Evolutionary conservation across 2,888 invertebrate genomes (phyloP).

Genomic region (Luffia ferchaultella): DNA sequence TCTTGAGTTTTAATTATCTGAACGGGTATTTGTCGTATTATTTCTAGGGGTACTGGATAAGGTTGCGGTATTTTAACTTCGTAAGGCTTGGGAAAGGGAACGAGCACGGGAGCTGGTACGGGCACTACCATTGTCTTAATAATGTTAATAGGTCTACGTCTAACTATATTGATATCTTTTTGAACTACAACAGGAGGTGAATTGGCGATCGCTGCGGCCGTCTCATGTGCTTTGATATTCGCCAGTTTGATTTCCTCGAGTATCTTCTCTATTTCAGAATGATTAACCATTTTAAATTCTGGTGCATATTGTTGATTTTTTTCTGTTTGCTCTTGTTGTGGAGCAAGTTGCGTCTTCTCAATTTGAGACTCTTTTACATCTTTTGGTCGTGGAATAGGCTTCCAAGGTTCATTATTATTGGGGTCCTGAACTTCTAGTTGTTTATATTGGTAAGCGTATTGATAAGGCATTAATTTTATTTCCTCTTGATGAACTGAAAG

Average conservation of each 20-base stretch:
- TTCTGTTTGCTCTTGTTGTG: neutral
- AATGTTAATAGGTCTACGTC: conserved; percentile 20
- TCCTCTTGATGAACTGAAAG: conserved; percentile 11
- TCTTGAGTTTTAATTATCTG: conserved; percentile 23
- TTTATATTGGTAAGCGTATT: conserved; percentile 2
- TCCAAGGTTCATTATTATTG: neutral
- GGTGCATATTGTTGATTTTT: conserved; percentile 27
- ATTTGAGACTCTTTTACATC: neutral
- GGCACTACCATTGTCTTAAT: conserved; percentile 23
- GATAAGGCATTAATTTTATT: conserved; percentile 10
- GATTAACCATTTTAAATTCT: conserved; percentile 30
- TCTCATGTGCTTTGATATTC: conserved; percentile 29
- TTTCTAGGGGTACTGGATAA: conserved; percentile 25
- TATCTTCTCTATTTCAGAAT: conserved; percentile 28
- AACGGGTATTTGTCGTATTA: conserved; percentile 22
- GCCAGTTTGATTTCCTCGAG: conserved; percentile 22
- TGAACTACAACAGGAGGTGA: conserved; percentile 22
- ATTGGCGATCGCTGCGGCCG: conserved; percentile 28
- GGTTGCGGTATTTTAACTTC: conserved; percentile 25
- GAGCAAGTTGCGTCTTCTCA: neutral
- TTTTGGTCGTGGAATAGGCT: neutral
- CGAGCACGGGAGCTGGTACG: conserved; percentile 21
- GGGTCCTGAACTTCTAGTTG: neutral
- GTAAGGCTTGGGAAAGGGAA: conserved; percentile 29
- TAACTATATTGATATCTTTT: conserved; percentile 26